A percentile compares a stretch with the other conserved stretches of the same genome.
These are phyloP conservation scores for Hylaea fasciaria DNA, from an alignment of 2,888 invertebrate genomes.

Conservation along the genomic window DNA sequence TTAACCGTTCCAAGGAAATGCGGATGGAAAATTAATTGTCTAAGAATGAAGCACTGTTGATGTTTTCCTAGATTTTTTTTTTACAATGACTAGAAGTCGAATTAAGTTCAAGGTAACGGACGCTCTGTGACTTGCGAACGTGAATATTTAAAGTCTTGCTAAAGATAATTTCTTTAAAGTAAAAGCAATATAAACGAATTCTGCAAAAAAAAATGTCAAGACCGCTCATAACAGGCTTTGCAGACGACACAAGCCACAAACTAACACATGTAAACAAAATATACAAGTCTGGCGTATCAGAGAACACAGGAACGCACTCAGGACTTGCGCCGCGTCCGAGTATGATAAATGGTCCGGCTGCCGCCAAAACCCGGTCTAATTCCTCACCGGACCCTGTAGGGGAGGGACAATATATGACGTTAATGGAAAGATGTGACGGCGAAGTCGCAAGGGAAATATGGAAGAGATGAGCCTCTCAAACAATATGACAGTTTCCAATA, in stretches of 20 bases:
- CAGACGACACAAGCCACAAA: slow-evolving; percentile 50
- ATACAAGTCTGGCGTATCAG: slow-evolving; percentile 54
- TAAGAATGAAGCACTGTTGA: not conserved
- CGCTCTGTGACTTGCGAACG: not conserved
- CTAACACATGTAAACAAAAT: slow-evolving; percentile 69
- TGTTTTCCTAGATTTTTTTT: too few relatives aligned
- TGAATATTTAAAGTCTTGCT: too few relatives aligned
- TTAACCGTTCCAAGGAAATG: not conserved
- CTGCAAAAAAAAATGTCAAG: slow-evolving; percentile 21
- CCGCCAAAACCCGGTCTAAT: slow-evolving; percentile 59
- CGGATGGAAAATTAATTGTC: not conserved
- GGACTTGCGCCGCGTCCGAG: slow-evolving; percentile 61
- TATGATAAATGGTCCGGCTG: slow-evolving; percentile 75
- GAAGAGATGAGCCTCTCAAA: slow-evolving; percentile 28
- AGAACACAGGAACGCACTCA: slow-evolving; percentile 80
- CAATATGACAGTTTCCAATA: slow-evolving; percentile 26
- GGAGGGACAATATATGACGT: slow-evolving; percentile 67
- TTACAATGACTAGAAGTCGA: not conserved
- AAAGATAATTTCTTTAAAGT: too few relatives aligned
- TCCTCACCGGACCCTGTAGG: slow-evolving; percentile 60
- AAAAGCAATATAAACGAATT: too few relatives aligned
- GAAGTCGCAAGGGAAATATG: slow-evolving; percentile 59
- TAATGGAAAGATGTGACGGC: slow-evolving; percentile 70
- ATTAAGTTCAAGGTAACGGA: not conserved
- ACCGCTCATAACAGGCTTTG: slow-evolving; percentile 38